These are phyloP conservation scores for Julus scanicus DNA, from an alignment of 2,888 invertebrate genomes.

Conservation along the genomic window DNA sequence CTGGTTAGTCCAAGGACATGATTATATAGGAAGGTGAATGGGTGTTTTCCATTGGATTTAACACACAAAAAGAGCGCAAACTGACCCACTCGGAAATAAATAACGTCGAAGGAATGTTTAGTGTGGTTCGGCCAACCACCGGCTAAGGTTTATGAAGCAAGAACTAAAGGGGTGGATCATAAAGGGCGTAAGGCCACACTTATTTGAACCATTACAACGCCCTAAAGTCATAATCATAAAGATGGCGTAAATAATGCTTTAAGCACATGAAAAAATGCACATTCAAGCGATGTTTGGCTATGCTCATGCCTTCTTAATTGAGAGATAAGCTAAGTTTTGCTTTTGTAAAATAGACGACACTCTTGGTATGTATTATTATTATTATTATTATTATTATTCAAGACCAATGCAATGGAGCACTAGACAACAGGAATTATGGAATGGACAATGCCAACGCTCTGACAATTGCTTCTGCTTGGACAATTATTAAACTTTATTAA, in stretches of 20 bases:
- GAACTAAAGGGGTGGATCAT: slow-evolving; percentile 15
- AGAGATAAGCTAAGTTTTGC: not conserved
- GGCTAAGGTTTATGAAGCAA: not conserved
- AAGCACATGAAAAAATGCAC: not conserved
- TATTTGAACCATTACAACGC: slow-evolving; percentile 35
- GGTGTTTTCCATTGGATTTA: not conserved
- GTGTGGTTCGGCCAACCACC: slow-evolving; percentile 4
- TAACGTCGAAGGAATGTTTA: slow-evolving; percentile 8
- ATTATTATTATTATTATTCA: not conserved
- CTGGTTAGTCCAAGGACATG: not conserved
- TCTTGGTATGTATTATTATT: too few relatives aligned
- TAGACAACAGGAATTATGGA: not conserved
- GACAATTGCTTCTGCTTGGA: too few relatives aligned
- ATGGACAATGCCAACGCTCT: not conserved
- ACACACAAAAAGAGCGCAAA: slow-evolving; percentile 8
- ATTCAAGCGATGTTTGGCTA: not conserved
- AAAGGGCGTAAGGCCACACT: slow-evolving; percentile 4
- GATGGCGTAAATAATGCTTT: slow-evolving; percentile 25
- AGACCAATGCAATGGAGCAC: not conserved
- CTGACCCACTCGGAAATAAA: slow-evolving; percentile 42
- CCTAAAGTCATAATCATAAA: slow-evolving; percentile 24
- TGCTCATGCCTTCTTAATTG: not conserved
- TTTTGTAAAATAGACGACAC: not conserved
- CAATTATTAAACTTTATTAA: too few relatives aligned
- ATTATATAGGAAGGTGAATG: slow-evolving; percentile 13